Evolutionary conservation across 92 coral and sea anemone genomes (phyloP), one percentile per base, ranked within the genome.

Genomic region (Zoanthus solanderi): DNA sequence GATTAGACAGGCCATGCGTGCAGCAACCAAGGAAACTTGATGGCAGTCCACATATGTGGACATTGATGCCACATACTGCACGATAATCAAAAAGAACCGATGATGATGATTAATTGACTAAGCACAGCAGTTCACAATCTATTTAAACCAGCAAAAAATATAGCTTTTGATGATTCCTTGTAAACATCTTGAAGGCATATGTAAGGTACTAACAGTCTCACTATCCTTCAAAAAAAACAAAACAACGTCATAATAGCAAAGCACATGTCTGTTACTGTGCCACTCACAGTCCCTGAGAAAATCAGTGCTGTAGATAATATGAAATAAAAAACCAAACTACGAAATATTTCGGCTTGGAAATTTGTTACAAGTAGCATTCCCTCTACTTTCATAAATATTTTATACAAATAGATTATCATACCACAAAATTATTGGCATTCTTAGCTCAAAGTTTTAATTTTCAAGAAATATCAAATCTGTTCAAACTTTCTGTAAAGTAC

Each of bases 271-370:
- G 58, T 75, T 47, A 46, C 78, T 16, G 78, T 75, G 78, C 60
- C 78, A 75, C 58, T 75, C 78, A 75, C 78, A 75, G 78, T 75
- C 78, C 78, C 58, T 46, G 78, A 75, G 78, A 75, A 75, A 75
- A 75, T 13, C 78, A 44, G 78, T 6, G 78, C 57, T 44, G 78
- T 44, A 44, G 78, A 17, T 60, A 75, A 75, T 47, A 75, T 75
- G 42, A 75, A 75, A 31, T 75, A 32, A 75, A 23, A 75, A 75
- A 75, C 78, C 78, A 75, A 47, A 75, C 78, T 15, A 44, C 42
- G 47, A 75, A 75, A 75, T 44, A 75, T 46, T 75, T 75, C 78
- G 42, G 78, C 78, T 75, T 75, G 78, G 78, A 75, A 44, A 75
- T 75, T 75, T 75, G 78, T 44, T 44, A 75, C 57, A 69, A n/a